Base-by-base conservation (phyloP, 2,888 invertebrate genomes). In the Drosophila parthenogenetica region DNA sequence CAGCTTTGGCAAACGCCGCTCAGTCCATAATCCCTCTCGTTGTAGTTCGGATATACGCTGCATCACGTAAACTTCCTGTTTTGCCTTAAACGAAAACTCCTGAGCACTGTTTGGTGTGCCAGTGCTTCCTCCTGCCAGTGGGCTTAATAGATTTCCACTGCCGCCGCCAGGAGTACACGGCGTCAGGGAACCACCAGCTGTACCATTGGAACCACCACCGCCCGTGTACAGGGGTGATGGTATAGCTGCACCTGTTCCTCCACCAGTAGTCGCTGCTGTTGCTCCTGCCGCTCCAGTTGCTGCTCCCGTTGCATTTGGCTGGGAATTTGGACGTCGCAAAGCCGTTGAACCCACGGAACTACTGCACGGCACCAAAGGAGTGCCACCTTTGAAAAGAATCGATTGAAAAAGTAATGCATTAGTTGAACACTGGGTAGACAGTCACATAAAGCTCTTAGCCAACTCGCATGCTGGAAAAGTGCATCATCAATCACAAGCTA, bases 21-120 rank as follows among this genome's bases (percentile, higher is more conserved):
- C 97, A 57, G 98, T 95, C 99, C 99, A 99, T 90, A 99, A 93
- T 37, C 99, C 99, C 91, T 98, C 97, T 90, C 97, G 96, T 91
- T 98, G 96, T 85, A 99, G 93, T 93, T 98, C 98, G 25, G 95
- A 94, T 90, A 99, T 96, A 91, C 98, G 94, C 90, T 97, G 96
- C 94, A 99, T 96, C 72, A 99, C 98, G 92, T 96, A 96, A 35
- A 98, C 99, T 93, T 99, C 95, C 93, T 97, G 97, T 92, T 96
- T 97, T 13, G 96, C 97, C 91, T 96, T 95, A 90, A 97, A 96
- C 19, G 96, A 96, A 87, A 97, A 96, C 91, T 96, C 91, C 69
- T 91, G 92, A 59, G 81, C 84, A 51, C 81, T 87, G 46, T 81
- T 89, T 25, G 85, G 67, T 19, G 81, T 77, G 13, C 77, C 80